Evolutionary conservation across 2,113 vertebrate species (phyloP), one percentile per base, ranked within the genome.

Genomic region (Arothron firmamentum): DNA sequence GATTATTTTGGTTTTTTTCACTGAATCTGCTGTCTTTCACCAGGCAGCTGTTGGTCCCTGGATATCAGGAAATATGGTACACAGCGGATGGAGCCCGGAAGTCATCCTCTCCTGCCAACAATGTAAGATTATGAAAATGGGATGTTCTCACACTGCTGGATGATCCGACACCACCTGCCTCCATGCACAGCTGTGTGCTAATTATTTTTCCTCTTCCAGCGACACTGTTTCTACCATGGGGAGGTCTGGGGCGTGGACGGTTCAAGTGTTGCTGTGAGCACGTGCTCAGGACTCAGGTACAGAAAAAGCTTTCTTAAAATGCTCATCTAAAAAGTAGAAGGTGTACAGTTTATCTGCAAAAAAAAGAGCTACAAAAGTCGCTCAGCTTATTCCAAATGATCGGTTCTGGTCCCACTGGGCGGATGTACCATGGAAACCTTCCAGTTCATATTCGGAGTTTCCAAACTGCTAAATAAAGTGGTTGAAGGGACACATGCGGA

Each of bases 161-260:
- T 46, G 9, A 57, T 23, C 19, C 38, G 47, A 15, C 14, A 45
- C n/a, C 11, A 51, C 9, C 45, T 12, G 9, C 11, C 31, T 54
- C 13, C 11, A 50, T 20, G 12, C 25, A 62, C 3, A 62, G 23
- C 21, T 54, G 20, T 49, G 19, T 59, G 52, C 28, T 56, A 4
- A 25, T 6, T 49, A 15, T 70, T 57, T 88, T 62, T 91, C 56
- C 10, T 73, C 43, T 89, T 80, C 9, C 79, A 99, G 97, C 90
- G 92, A 7, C 92, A 97, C 70, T 99, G 97, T 83, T 95, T 96
- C 61, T 99, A 97, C 81, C 97, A 98, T 0, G 97, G 97, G 1
- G 72, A 19, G 0, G 94, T 99, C 70, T 79, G 80, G 56, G 91
- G 89, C n/a, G 4, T 86, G 5, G 73, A 89, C 21, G 74, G 13